Percentiles rank a stretch among this genome's conserved stretches.
Conservation (phyloP, 2,113 vertebrate species). For the Phaetusa simplex region DNA sequence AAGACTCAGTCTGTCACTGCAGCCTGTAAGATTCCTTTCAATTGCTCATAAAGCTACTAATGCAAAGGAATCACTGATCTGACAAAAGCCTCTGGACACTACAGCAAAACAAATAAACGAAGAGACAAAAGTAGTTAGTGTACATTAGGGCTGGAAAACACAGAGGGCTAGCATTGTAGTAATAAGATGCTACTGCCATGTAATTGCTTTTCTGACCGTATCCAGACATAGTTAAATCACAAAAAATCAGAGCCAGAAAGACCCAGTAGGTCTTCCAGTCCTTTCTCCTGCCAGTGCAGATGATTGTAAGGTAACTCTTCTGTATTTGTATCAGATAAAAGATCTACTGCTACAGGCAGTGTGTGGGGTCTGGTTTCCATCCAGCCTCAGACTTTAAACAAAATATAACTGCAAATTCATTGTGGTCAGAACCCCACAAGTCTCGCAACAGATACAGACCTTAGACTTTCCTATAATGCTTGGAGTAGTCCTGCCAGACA, state of each 20-base stretch:
- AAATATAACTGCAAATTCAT: constrained; percentile 35
- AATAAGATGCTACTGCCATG: background rate
- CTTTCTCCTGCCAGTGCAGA: background rate
- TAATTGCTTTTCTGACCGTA: background rate
- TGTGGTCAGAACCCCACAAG: background rate
- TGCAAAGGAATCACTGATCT: background rate
- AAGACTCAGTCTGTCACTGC: background rate
- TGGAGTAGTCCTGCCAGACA: constrained; percentile 2
- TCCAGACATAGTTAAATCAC: background rate
- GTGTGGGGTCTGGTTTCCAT: constrained; percentile 19
- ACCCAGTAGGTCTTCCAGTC: background rate
- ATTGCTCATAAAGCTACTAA: background rate
- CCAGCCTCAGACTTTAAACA: constrained; percentile 51
- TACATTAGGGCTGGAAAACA: background rate
- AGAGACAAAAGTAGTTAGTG: background rate
- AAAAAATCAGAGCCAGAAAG: background rate
- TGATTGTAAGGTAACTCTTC: background rate
- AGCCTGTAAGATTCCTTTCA: background rate
- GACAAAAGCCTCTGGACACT: background rate
- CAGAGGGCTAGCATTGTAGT: background rate
- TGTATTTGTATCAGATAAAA: background rate
- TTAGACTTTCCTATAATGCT: constrained; percentile 18
- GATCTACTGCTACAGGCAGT: background rate
- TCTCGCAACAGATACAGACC: background rate
- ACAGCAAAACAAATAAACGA: accelerated